Base-by-base conservation (phyloP, 2,113 vertebrate genomes). In the Suncus etruscus region DNA sequence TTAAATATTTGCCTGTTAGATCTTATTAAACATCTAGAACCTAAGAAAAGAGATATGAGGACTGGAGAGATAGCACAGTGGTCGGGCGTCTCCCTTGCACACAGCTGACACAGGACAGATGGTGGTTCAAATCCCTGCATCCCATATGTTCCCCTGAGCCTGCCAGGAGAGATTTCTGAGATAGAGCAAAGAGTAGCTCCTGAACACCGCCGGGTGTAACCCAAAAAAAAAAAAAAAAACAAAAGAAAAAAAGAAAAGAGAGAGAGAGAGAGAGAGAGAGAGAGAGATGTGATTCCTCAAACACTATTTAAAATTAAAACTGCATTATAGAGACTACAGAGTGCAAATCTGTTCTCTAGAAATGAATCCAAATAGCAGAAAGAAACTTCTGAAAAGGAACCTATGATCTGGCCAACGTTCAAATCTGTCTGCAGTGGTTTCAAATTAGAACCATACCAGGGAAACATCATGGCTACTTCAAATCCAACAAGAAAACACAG, bases 251-350 rank as follows among this genome's bases (percentile, higher is more conserved):
- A 39, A 39, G 5, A 39, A 39, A 39, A 39, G 5, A 39, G 39
- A 39, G 39, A 39, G 39, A 39, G 39, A 39, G 39, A 39, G 39
- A 39, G 5, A 39, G 5, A 39, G 5, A 39, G 39, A 39, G 39
- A 39, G 39, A 39, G 10, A 81, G 70, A 61, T 39, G 12, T 32
- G 32, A 50, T 8, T 86, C 78, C 81, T 78, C 10, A 54, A 69
- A 80, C n/a, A 83, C 73, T 86, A 77, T 81, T 79, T 78, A 45
- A 83, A 88, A 85, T 12, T 18, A 74, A 79, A 6, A 29, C 54
- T 80, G 83, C 15, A 80, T 77, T 90, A 83, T 47, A 83, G 45
- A 95, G 65, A 93, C 69, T 73, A 84, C 81, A 86, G 78, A 89
- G 9, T 82, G 32, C 24, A n/a, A 81, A 75, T 31, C 70, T 78